Conservation (phyloP, 2,888 invertebrate species). For the Clepsis dumicolana region DNA sequence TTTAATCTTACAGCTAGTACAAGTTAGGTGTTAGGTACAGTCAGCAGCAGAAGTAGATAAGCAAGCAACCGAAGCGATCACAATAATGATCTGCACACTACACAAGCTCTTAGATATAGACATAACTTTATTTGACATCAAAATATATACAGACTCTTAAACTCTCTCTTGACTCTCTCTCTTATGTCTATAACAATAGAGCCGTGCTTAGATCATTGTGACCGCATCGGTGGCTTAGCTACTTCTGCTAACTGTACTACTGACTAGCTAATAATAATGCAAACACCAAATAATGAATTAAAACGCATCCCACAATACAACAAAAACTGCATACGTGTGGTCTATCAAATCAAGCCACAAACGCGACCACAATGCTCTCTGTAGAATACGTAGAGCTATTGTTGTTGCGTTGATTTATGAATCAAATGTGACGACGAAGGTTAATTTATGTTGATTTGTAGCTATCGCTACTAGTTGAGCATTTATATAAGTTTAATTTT, state of each 20-base stretch:
- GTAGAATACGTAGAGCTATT: slow-evolving; percentile 42
- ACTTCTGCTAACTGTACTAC: background rate
- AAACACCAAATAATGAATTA: background rate
- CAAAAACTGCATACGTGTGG: slow-evolving; percentile 9
- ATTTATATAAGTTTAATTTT: background rate
- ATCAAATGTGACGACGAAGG: slow-evolving; percentile 41
- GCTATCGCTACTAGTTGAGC: slow-evolving; percentile 10
- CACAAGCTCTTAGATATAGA: too few relatives aligned
- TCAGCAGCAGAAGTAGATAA: too few relatives aligned
- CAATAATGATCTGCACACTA: too few relatives aligned
- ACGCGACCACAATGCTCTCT: slow-evolving; percentile 24
- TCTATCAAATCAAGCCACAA: slow-evolving; percentile 1
- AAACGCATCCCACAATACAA: background rate
- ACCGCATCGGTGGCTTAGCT: too few relatives aligned
- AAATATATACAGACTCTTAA: too few relatives aligned
- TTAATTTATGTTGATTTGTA: slow-evolving; percentile 35
- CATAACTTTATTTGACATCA: too few relatives aligned
- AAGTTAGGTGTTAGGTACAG: too few relatives aligned
- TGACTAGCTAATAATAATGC: background rate
- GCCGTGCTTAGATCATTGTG: too few relatives aligned
- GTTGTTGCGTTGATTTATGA: slow-evolving; percentile 51
- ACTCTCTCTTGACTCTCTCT: too few relatives aligned
- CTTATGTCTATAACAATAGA: too few relatives aligned
- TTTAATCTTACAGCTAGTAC: too few relatives aligned
- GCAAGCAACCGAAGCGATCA: too few relatives aligned